These are phyloP conservation scores for Xestobium rufovillosum DNA, from an alignment of 2,888 invertebrate genomes.

Conservation along the genomic window DNA sequence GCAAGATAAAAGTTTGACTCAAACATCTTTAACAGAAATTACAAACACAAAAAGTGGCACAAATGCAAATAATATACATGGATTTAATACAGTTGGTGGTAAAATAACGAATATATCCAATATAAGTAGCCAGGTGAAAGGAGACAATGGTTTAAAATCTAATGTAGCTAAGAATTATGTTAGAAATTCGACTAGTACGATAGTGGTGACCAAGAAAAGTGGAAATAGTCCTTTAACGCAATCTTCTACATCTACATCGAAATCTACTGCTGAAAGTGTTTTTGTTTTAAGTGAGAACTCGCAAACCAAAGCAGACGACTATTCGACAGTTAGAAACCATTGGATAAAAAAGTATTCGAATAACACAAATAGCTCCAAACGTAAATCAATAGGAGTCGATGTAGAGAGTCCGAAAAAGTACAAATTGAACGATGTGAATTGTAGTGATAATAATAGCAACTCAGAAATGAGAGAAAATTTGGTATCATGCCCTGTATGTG, in stretches of 20 bases:
- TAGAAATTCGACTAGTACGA: slow-evolving; percentile 32
- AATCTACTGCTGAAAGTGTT: too few species aligned
- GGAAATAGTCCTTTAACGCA: slow-evolving; percentile 13
- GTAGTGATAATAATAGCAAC: too few species aligned
- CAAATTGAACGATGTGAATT: too few species aligned
- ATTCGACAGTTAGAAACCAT: slow-evolving; percentile 37
- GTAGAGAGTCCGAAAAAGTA: too few species aligned
- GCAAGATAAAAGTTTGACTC: too few species aligned
- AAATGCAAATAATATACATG: slow-evolving; percentile 28
- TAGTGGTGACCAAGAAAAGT: slow-evolving; percentile 26
- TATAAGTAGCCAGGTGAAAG: too few species aligned
- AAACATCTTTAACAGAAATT: too few species aligned
- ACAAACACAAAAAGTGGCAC: slow-evolving; percentile 5
- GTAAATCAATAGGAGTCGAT: too few species aligned
- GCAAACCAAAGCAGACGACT: slow-evolving; percentile 28
- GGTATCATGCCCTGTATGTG: slow-evolving; percentile 42
- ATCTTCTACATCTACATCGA: too few species aligned
- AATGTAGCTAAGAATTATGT: slow-evolving; percentile 42
- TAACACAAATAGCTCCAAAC: slow-evolving; percentile 14
- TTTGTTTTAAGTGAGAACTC: too few species aligned
- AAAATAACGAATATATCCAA: slow-evolving; percentile 9
- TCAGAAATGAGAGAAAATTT: too few species aligned
- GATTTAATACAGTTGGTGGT: slow-evolving; percentile 19
- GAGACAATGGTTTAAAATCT: slow-evolving; percentile 16
- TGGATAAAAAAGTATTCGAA: slow-evolving; percentile 39